phyloP scores from a whole-genome alignment of 2,888 invertebrate species.

The Cremastinae sp. region DNA sequence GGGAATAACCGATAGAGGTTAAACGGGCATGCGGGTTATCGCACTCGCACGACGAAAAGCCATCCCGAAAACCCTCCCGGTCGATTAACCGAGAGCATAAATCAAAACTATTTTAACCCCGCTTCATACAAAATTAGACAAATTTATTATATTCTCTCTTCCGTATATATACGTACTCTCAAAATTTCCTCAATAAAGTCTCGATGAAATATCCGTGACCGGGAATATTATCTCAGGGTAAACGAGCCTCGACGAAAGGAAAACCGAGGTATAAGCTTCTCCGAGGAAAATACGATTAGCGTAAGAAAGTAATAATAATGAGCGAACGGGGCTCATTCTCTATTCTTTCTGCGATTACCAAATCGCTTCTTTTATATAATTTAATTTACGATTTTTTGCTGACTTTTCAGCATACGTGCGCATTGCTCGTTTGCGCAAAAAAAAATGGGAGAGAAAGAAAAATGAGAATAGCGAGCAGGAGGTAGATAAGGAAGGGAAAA shows the following conservation, averaged over 20 bases:
- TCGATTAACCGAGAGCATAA: too few species aligned
- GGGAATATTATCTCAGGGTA: background rate
- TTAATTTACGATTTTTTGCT: constrained; percentile 45
- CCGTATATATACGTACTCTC: too few species aligned
- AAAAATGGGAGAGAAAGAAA: constrained; percentile 37
- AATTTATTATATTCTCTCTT: too few species aligned
- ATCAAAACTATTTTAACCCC: too few species aligned
- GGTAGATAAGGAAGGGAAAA: too few species aligned
- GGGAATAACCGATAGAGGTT: constrained; percentile 30
- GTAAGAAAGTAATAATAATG: constrained; percentile 49
- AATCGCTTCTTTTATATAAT: constrained; percentile 56
- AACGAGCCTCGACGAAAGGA: background rate
- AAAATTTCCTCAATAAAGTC: too few species aligned
- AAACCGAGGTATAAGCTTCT: constrained; percentile 15
- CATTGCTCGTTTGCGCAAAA: constrained; percentile 16
- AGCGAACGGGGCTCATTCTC: constrained; percentile 2
- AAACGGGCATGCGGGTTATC: constrained; percentile 28
- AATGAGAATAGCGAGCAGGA: too few species aligned
- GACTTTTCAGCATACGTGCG: constrained; percentile 1
- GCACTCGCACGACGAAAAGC: constrained; percentile 1
- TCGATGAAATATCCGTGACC: too few species aligned
- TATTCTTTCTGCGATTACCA: constrained; percentile 43
- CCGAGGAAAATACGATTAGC: constrained; percentile 33
- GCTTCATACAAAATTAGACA: too few species aligned
- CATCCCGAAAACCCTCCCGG: background rate